Evolutionary conservation across 2,888 invertebrate species (phyloP), one percentile per base, ranked within the genome.

Genomic region (Morinoia aosen): DNA sequence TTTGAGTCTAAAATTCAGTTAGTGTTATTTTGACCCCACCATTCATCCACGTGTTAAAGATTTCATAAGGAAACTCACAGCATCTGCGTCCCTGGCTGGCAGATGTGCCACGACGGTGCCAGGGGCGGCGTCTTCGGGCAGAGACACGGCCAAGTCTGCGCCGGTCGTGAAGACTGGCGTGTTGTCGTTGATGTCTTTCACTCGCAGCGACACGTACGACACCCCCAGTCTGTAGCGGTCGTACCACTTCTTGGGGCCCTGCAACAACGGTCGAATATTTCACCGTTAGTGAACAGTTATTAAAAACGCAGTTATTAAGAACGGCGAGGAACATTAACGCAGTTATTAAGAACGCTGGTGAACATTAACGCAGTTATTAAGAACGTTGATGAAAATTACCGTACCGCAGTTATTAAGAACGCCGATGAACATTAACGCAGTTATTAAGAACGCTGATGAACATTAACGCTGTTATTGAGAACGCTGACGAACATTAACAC

Each of bases 41-140:
- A 2, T 76, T 2, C n/a, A 3, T 25, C 7, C 25, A 25, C 7
- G 1, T 33, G 10, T 25, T 33, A 16, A 16, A 10, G 90, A 11
- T 40, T 90, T 16, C 10, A 0, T 90, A 2, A 11, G 90, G 3
- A 14, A 0, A 93, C 95, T 91, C 64, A 93, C 96, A 56, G 58
- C 88, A 39, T 95, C 96, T 8, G 48, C 58, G 88, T 96, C 95
- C n/a, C 10, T n/a, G 2, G 96, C 95, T 0, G 95, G 64, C 56
- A 96, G 58, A 11, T 25, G 56, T 3, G 56, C 88, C 3, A 96
- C 64, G 33, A 58, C 39, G 25, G 57, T 91, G 14, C 96, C 96
- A 4, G 58, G 64, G n/a, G 90, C 11, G 25, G 96, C 91, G 88
- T 95, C 93, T n/a, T 96, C 96, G 0, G 95, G 95, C 39, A 96